A percentile compares a stretch with the other conserved stretches of the same genome.
Evolutionary conservation across 2,113 vertebrate species (phyloP).

Genomic region (Mola mola): DNA sequence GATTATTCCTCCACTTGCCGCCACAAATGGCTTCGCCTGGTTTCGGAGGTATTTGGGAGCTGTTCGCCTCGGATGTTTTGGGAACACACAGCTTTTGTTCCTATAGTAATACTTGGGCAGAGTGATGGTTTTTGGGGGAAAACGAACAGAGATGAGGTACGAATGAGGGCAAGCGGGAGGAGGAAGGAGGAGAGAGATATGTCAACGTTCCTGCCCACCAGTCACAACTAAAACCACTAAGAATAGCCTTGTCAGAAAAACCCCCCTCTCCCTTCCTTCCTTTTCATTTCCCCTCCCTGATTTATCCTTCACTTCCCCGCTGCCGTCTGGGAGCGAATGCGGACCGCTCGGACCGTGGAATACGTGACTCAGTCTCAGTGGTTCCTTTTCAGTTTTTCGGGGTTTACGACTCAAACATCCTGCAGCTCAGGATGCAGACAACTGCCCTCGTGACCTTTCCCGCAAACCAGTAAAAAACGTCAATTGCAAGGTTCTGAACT

Average conservation of each 20-base stretch:
- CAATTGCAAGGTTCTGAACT: too few species aligned
- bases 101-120: slow-evolving; percentile 44
- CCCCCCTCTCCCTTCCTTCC: slow-evolving; percentile 31
- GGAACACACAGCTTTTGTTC: slow-evolving; percentile 54
- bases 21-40: slow-evolving; percentile 57
- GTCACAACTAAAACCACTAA: slow-evolving; percentile 65
- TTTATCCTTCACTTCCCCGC: slow-evolving; percentile 29
- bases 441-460: too few species aligned
- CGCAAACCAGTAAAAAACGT: too few species aligned
- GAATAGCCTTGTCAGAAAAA: slow-evolving; percentile 40
- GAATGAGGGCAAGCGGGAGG: slow-evolving; percentile 5
- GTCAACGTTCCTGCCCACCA: slow-evolving; percentile 24
- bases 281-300: slow-evolving; percentile 37
- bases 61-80: slow-evolving; percentile 48
- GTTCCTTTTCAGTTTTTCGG: too few species aligned
- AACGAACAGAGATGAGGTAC: slow-evolving; percentile 17
- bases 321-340: slow-evolving; percentile 33
- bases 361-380: too few species aligned
- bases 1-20: slow-evolving; percentile 38
- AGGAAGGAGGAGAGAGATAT: slow-evolving; percentile 13
- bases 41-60: slow-evolving; percentile 51
- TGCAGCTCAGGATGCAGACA: too few species aligned
- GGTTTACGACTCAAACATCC: too few species aligned
- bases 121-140: slow-evolving; percentile 22
- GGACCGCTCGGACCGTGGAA: slow-evolving; percentile 3